These are phyloP conservation scores for Ophion slaviceki DNA, from an alignment of 2,888 invertebrate species.

Conservation along the genomic window DNA sequence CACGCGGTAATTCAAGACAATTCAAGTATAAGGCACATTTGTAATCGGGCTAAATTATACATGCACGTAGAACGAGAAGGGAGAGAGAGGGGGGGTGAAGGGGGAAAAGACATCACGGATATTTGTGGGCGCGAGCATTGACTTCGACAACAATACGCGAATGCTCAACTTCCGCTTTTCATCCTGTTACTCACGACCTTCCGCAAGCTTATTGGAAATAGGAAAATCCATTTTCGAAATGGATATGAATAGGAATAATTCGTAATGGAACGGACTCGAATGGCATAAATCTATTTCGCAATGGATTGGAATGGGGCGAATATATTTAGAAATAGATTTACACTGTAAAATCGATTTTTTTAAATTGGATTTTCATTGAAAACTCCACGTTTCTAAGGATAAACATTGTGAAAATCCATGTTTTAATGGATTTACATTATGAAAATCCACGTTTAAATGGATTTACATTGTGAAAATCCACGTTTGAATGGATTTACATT, in stretches of 20 bases:
- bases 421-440: too few relatives aligned
- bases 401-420: too few relatives aligned
- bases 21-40: slow-evolving; percentile 68
- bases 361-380: too few relatives aligned
- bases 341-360: not conserved
- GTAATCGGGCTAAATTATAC: slow-evolving; percentile 75
- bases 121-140: not conserved
- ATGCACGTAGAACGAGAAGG: slow-evolving; percentile 59
- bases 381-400: too few relatives aligned
- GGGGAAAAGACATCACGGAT: not conserved
- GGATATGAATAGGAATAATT: not conserved
- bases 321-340: too few relatives aligned
- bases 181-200: not conserved
- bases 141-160: not conserved
- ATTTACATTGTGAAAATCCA: too few relatives aligned
- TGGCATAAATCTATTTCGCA: too few relatives aligned
- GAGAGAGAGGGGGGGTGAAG: not conserved
- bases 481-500: too few relatives aligned
- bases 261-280: too few relatives aligned
- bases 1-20: slow-evolving; percentile 77
- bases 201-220: not conserved
- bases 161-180: not conserved
- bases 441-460: too few relatives aligned
- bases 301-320: too few relatives aligned
- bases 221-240: not conserved